Evolutionary conservation across 2,113 vertebrate genomes (phyloP), one percentile per base, ranked within the genome.

Genomic region (Sprattus sprattus): DNA sequence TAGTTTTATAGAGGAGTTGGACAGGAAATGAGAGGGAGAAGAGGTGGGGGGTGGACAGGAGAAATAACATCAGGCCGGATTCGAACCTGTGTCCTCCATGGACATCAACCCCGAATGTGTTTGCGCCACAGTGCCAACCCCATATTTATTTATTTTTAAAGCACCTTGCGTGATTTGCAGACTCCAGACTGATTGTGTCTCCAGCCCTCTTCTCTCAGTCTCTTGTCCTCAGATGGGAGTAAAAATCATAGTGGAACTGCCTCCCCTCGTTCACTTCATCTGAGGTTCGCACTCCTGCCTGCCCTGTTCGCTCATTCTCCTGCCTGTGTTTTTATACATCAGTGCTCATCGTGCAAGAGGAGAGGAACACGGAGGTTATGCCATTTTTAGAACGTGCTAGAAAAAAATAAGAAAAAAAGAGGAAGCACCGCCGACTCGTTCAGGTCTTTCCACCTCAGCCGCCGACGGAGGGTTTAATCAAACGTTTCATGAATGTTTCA

Each of bases 401-500:
- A 28, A 39, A 9, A 75, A 75, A 75, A 57, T 10, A 52, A 16
- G 13, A 75, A 75, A 57, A 54, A 54, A 20, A 20, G 10, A 39
- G 71, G 71, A 78, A 16, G 13, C 28, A 5, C 25, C 13, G 71
- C 71, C 71, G 13, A 78, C 71, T 78, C 28, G 64, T 7, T 32
- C 25, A 78, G 71, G 64, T 67, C 9, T 67, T 67, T 67, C 64
- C 64, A 67, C 64, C 64, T 28, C 25, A 78, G 71, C 54, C 54
- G 54, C 20, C 54, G 54, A 60, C 18, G 54, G 20, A 60, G 10
- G 32, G 28, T 39, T 78, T 78, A 78, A 78, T 78, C 32, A 78
- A 78, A 78, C 28, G 32, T 78, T 78, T 78, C 32, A 32, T 78
- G 32, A 78, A 78, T 78, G 71, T 78, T 78, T 78, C 71, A 78